Evolutionary conservation across 2,888 invertebrate genomes (phyloP).

Genomic region (Yponomeuta cagnagella): DNA sequence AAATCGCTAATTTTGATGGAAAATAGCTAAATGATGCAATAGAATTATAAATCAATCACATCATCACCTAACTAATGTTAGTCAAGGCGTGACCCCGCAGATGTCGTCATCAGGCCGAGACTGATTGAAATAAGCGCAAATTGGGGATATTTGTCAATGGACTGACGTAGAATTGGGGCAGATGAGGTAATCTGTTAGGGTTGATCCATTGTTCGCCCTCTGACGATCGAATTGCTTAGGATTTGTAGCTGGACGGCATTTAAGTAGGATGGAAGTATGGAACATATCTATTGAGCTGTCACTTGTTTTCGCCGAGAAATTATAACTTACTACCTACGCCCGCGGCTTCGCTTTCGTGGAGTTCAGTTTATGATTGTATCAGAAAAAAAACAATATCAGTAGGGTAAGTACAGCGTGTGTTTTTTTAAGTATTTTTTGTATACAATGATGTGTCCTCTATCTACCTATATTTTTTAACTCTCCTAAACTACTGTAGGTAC

Average conservation of each 20-base stretch:
- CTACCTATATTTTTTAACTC: too few relatives aligned
- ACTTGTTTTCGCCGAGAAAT: not conserved
- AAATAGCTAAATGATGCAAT: not conserved
- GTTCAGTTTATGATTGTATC: too few relatives aligned
- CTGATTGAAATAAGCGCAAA: constrained; percentile 30
- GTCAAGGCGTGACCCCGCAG: constrained; percentile 1
- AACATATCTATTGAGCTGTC: not conserved
- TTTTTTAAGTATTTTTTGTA: too few relatives aligned
- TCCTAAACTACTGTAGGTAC: too few relatives aligned
- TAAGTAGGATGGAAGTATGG: not conserved
- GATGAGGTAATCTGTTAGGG: constrained; percentile 39
- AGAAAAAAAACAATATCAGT: too few relatives aligned
- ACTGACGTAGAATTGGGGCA: constrained; percentile 47
- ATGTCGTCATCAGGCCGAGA: not conserved
- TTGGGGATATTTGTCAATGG: constrained; percentile 47
- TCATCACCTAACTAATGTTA: not conserved
- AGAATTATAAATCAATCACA: not conserved
- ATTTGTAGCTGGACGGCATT: not conserved
- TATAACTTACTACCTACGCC: too few relatives aligned
- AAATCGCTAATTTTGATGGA: not conserved
- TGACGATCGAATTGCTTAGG: not conserved
- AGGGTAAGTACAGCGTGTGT: too few relatives aligned
- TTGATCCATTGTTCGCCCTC: constrained; percentile 13
- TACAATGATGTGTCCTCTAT: too few relatives aligned
- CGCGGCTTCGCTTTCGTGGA: too few relatives aligned